Evolutionary conservation across 2,888 invertebrate genomes (phyloP).

Genomic region (Adineta ricciae): DNA sequence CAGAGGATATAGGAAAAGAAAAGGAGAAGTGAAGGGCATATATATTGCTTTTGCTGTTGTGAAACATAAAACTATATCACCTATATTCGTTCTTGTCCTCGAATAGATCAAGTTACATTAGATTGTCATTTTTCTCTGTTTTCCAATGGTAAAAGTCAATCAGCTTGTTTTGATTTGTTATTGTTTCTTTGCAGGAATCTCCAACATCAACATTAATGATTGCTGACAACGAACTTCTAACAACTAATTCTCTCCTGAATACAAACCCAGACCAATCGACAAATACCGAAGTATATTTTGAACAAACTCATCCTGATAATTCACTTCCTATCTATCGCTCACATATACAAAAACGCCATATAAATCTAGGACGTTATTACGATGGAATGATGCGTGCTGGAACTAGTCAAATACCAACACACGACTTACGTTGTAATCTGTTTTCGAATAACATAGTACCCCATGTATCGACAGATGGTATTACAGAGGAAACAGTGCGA

Average conservation of each 20-base stretch:
- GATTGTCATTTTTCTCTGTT: neutral
- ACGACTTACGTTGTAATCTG: neutral
- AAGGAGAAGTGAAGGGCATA: neutral
- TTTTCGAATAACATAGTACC: neutral
- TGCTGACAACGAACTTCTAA: neutral
- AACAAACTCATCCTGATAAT: neutral
- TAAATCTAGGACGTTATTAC: neutral
- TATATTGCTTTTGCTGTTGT: neutral
- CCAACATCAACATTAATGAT: neutral
- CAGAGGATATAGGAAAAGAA: neutral
- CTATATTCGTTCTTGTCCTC: neutral
- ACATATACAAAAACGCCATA: conserved; percentile 1
- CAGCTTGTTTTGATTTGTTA: neutral
- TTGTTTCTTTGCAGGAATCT: neutral
- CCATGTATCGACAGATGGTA: neutral
- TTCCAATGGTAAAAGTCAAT: neutral
- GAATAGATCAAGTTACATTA: neutral
- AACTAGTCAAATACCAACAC: neutral
- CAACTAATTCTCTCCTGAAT: neutral
- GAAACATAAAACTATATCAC: neutral
- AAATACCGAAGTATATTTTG: neutral
- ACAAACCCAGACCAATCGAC: neutral
- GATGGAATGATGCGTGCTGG: neutral
- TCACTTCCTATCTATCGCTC: neutral
- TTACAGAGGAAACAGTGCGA: neutral